Evolutionary conservation across 2,113 vertebrate species (phyloP).

Genomic region (Tetraodon nigroviridis): DNA sequence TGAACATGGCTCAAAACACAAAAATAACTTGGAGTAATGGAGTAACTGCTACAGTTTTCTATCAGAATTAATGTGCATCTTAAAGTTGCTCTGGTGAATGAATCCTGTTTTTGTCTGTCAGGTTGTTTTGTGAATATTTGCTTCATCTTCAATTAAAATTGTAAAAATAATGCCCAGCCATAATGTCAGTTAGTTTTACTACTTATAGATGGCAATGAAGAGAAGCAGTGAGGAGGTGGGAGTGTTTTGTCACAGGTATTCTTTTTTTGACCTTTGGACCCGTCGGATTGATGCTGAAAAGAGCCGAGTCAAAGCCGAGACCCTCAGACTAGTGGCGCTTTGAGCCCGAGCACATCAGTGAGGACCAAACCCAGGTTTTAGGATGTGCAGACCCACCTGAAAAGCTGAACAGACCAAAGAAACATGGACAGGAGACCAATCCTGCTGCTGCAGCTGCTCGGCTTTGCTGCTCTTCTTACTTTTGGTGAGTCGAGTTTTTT

Average conservation of each 20-base stretch:
- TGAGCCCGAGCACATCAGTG: slow-evolving; percentile 21
- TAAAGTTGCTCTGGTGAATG: too few species aligned
- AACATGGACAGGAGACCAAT: slow-evolving; percentile 32
- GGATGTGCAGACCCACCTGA: slow-evolving; percentile 36
- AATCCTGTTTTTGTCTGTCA: too few species aligned
- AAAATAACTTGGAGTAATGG: too few species aligned
- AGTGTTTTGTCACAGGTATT: slow-evolving; percentile 36
- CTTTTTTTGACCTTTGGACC: slow-evolving; percentile 76
- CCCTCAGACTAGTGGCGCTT: slow-evolving; percentile 51
- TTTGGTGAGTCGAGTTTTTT: slow-evolving; percentile 55
- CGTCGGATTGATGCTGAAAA: slow-evolving; percentile 57
- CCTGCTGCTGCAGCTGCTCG: slow-evolving; percentile 50
- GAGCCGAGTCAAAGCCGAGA: slow-evolving; percentile 27
- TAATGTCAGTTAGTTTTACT: not conserved
- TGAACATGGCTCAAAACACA: too few species aligned
- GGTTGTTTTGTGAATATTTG: not conserved
- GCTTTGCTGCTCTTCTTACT: slow-evolving; percentile 48
- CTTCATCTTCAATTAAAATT: not conserved
- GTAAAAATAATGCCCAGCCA: too few species aligned
- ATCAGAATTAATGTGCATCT: too few species aligned
- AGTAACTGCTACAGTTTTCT: too few species aligned
- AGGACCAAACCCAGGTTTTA: slow-evolving; percentile 1
- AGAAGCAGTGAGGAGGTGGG: slow-evolving; percentile 27
- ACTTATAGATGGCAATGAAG: not conserved
- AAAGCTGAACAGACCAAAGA: not conserved